Evolutionary conservation across 2,113 vertebrate species (phyloP).

Genomic region (Tauraco erythrolophus): DNA sequence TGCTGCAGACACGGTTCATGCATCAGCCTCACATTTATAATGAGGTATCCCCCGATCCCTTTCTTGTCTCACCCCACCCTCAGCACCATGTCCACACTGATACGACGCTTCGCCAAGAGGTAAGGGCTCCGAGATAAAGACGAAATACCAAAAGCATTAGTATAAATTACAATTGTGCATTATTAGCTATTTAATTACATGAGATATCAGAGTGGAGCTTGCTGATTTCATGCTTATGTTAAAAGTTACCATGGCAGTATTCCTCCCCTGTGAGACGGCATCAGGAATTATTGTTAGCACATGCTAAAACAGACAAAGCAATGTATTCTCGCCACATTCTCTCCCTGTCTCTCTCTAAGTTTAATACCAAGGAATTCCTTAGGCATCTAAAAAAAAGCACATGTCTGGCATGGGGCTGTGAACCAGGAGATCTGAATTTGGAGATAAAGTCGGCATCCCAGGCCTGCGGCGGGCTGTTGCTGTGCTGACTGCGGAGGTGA

Average conservation of each 20-base stretch:
- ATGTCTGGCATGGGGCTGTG: constrained; percentile 48
- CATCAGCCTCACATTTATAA: constrained; percentile 70
- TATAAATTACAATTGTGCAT: constrained; percentile 64
- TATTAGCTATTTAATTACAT: constrained; percentile 66
- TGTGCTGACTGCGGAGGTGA: neutral
- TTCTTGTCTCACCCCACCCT: constrained; percentile 56
- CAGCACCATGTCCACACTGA: constrained; percentile 45
- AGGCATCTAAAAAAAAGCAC: constrained; percentile 12
- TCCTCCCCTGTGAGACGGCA: neutral
- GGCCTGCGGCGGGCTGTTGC: constrained; percentile 37
- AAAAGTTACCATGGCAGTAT: constrained; percentile 54
- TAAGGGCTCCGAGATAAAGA: constrained; percentile 57
- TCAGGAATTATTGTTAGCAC: constrained; percentile 64
- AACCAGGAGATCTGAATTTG: constrained; percentile 50
- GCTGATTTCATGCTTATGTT: constrained; percentile 53
- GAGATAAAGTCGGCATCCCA: constrained; percentile 44
- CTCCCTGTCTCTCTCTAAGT: constrained; percentile 28
- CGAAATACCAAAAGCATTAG: constrained; percentile 60
- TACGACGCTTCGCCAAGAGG: constrained; percentile 45
- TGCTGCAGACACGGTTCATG: constrained; percentile 65
- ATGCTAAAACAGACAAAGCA: constrained; percentile 69
- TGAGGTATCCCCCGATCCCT: constrained; percentile 24
- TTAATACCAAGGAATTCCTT: constrained; percentile 63
- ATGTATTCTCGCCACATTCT: constrained; percentile 32
- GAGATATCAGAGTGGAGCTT: constrained; percentile 36